Conservation (phyloP, 2,888 invertebrate genomes). For the Euplexia lucipara region DNA sequence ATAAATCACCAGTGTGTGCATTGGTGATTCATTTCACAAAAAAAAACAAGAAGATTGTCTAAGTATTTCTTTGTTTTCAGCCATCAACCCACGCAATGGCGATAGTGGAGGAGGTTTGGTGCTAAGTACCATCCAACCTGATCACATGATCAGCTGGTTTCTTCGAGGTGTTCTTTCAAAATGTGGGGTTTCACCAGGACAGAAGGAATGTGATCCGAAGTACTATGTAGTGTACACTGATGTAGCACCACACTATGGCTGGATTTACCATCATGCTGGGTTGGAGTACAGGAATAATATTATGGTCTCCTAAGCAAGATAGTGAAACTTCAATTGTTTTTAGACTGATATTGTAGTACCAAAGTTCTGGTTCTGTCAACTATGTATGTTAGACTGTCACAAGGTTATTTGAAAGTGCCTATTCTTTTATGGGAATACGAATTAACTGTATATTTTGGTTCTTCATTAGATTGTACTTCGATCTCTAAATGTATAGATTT, state of each 20-base stretch:
- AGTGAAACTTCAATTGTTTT: neutral
- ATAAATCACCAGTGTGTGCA: too few relatives aligned
- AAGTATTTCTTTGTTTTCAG: conserved; percentile 70
- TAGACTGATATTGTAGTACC: conserved; percentile 2
- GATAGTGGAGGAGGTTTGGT: conserved; percentile 92
- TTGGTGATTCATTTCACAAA: neutral
- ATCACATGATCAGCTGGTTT: conserved; percentile 83
- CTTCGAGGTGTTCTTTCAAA: conserved; percentile 85
- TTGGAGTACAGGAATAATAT: conserved; percentile 75
- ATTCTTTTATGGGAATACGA: neutral
- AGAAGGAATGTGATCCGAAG: conserved; percentile 76
- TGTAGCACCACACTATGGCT: conserved; percentile 84
- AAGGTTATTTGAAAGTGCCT: neutral
- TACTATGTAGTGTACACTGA: conserved; percentile 84
- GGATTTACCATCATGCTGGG: conserved; percentile 84
- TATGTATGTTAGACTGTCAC: conserved; percentile 2
- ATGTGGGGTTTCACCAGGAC: conserved; percentile 76
- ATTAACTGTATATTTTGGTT: neutral
- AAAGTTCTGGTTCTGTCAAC: neutral
- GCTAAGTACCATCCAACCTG: conserved; percentile 79
- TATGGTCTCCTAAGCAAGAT: conserved; percentile 22
- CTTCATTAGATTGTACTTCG: conserved; percentile 2
- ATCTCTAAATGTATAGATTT: conserved; percentile 15
- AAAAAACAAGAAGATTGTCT: too few relatives aligned
- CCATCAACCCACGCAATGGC: conserved; percentile 91